Conservation (phyloP, 2,113 vertebrate genomes). For the Corythoichthys intestinalis region DNA sequence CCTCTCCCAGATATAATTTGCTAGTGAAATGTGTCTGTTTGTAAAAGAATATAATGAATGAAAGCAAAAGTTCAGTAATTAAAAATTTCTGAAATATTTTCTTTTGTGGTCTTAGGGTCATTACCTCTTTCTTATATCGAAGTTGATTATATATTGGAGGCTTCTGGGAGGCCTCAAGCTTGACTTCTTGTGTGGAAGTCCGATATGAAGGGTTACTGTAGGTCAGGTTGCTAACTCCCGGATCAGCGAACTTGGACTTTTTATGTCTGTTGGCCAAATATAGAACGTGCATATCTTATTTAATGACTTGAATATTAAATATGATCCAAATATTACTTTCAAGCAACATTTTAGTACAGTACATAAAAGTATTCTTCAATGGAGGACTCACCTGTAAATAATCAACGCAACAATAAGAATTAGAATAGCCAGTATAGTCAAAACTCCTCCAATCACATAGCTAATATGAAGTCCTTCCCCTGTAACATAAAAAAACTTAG, state of each 20-base stretch:
- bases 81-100: background rate
- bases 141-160: conserved; percentile 91
- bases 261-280: conserved; percentile 78
- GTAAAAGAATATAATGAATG: conserved; percentile 34
- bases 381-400: conserved; percentile 83
- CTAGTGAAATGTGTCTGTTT: background rate
- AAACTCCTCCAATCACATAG: conserved; percentile 88
- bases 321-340: background rate
- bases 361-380: background rate
- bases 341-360: background rate
- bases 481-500: conserved; percentile 48
- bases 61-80: conserved; percentile 22
- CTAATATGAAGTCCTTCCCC: conserved; percentile 90
- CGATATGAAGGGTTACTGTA: conserved; percentile 98
- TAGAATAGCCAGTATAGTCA: conserved; percentile 87
- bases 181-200: conserved; percentile 96
- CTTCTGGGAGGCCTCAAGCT: conserved; percentile 92
- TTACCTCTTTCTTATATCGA: conserved; percentile 97
- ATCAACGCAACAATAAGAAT: conserved; percentile 86
- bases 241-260: conserved; percentile 90
- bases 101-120: fast-evolving
- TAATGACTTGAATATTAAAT: background rate
- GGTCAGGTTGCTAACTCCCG: conserved; percentile 89
- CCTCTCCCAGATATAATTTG: background rate
- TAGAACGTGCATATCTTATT: background rate